phyloP scores from a whole-genome alignment of 2,797 vertebrate genomes.

The Thaleichthys pacificus region DNA sequence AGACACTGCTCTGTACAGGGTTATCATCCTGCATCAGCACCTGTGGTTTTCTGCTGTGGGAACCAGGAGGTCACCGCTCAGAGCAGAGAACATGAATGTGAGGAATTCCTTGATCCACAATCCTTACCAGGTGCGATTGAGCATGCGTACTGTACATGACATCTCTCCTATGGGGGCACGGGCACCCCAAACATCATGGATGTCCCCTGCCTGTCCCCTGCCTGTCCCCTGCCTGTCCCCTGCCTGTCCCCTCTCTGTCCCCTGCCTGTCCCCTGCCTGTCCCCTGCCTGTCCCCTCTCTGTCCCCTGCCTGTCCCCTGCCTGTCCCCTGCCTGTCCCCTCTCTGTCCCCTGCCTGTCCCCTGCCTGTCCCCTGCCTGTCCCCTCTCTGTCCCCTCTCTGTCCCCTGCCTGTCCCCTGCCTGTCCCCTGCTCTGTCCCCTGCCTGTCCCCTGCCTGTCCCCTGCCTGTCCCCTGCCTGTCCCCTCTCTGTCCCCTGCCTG shows the following conservation, averaged over 20 bases:
- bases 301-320: constrained; percentile 5
- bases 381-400: background rate
- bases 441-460: constrained; percentile 6
- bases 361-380: background rate
- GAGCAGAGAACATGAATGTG: constrained; percentile 42
- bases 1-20: too few species aligned
- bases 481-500: constrained; percentile 16
- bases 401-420: constrained; percentile 6
- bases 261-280: background rate
- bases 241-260: background rate
- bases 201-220: constrained; percentile 7
- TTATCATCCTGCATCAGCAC: constrained; percentile 14
- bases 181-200: constrained; percentile 37
- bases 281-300: background rate
- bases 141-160: constrained; percentile 45
- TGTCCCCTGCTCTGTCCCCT: background rate
- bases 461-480: background rate
- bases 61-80: constrained; percentile 50
- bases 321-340: background rate
- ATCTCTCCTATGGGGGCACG: constrained; percentile 39
- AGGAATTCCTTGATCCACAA: constrained; percentile 60
- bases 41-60: constrained; percentile 66
- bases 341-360: constrained; percentile 7
- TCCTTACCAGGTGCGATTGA: constrained; percentile 61
- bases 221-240: too few species aligned